A percentile compares a stretch with the other conserved stretches of the same genome.
These are phyloP conservation scores for Platorchestia sp. DNA, from an alignment of 1,140 invertebrate genomes.

Conservation along the genomic window DNA sequence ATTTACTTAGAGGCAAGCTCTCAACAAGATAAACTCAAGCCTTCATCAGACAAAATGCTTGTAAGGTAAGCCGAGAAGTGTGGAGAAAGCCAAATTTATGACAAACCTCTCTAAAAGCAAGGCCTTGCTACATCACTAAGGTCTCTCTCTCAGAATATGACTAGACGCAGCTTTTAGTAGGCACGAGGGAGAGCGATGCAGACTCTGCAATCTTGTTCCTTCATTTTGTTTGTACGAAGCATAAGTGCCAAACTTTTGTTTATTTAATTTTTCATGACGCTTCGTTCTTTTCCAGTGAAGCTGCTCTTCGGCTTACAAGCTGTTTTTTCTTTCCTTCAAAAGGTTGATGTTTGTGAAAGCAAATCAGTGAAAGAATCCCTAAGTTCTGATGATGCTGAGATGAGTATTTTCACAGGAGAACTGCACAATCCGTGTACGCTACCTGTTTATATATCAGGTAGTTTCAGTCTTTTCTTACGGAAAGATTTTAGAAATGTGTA, in stretches of 20 bases:
- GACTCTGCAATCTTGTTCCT: not conserved
- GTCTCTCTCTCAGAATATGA: not conserved
- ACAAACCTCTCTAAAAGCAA: not conserved
- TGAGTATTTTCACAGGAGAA: too few relatives aligned
- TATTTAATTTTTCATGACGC: too few relatives aligned
- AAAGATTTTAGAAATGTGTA: too few relatives aligned
- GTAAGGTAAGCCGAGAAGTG: not conserved
- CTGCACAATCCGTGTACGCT: too few relatives aligned
- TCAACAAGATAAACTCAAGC: not conserved
- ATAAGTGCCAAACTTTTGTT: not conserved
- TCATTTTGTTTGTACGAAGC: not conserved
- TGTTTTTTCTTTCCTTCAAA: too few relatives aligned
- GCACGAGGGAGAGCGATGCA: not conserved
- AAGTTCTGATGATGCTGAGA: too few relatives aligned
- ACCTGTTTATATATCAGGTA: too few relatives aligned
- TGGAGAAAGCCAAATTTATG: not conserved
- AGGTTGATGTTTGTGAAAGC: too few relatives aligned
- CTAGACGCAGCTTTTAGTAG: not conserved
- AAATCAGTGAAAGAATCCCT: too few relatives aligned
- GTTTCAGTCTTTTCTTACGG: too few relatives aligned
- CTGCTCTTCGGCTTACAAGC: not conserved
- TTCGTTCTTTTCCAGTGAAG: not conserved
- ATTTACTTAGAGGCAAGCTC: not conserved
- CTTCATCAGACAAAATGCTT: not conserved
- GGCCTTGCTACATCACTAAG: not conserved